Evolutionary conservation across 1,140 invertebrate species (phyloP), one percentile per base, ranked within the genome.

Genomic region (Hylaeus anthracinus): DNA sequence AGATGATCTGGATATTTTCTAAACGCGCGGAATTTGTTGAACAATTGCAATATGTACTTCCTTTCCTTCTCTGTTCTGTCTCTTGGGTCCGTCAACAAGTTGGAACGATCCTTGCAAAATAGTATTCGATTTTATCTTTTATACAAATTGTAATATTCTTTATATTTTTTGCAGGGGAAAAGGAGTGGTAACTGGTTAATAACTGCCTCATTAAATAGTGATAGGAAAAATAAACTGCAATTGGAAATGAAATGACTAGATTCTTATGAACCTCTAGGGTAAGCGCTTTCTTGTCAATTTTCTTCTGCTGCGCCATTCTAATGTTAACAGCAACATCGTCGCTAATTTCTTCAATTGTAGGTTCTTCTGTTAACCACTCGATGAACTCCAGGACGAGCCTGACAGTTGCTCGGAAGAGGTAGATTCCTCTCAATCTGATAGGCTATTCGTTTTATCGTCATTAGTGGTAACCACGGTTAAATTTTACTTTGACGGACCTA

Each of bases 301-400:
- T 85, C 26, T 89, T 93, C 12, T 93, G 87, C 4, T 94, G 93
- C 10, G 94, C 89, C 73, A 94, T 90, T 78, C 92, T 92, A 14
- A 95, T 93, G 78, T 94, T 93, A 37, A 91, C 90, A 60, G 93
- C 92, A 1, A 95, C 93, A 76, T 95, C 92, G 37, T 95, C 94
- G 3, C 92, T 92, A 63, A 94, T 93, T 37, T 94, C 90, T 72
- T 94, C 94, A 5, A 85, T 74, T 1, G 91, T 87, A 3, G 88
- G n/a, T 41, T 85, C 91, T 78, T 94, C 94, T 37, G 89, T 90
- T 63, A 95, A 85, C 95, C 95, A 95, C 77, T 93, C 93, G 5
- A 92, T 89, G 83, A 95, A 95, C 14, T 92, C 92, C 61, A 95
- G 90, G 5, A 95, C 94, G 14, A 94, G 84, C 67, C 95, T 93